Conservation (phyloP, 2,113 vertebrate species). For the Anoura caudifer region DNA sequence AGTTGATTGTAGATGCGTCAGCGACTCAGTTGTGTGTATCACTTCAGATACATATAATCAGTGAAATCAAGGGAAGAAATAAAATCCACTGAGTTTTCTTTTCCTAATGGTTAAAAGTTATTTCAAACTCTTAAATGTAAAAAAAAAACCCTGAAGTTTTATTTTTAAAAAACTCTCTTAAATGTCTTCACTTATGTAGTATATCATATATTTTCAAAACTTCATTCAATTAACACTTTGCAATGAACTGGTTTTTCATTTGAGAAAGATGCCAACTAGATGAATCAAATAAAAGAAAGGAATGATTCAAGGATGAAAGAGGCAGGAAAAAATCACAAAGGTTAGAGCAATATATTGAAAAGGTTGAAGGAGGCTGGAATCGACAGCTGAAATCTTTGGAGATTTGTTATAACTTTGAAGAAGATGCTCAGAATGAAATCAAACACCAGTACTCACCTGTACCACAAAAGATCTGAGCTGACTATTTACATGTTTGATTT, state of each 20-base stretch:
- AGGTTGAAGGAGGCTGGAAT: conserved; percentile 10
- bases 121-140: conserved; percentile 29
- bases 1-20: conserved; percentile 72
- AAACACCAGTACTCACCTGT: conserved; percentile 9
- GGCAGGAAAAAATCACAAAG: conserved; percentile 42
- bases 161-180: neutral
- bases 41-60: conserved; percentile 70
- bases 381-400: conserved; percentile 42
- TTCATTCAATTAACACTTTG: conserved; percentile 27
- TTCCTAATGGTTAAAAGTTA: conserved; percentile 44
- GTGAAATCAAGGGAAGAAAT: conserved; percentile 66
- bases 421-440: conserved; percentile 48
- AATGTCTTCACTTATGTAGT: neutral
- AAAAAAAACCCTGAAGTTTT: conserved; percentile 39
- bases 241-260: conserved; percentile 31
- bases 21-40: conserved; percentile 61
- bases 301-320: conserved; percentile 58
- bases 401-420: conserved; percentile 41
- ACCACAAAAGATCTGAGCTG: conserved; percentile 39
- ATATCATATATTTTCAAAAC: neutral
- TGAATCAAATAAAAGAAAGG: conserved; percentile 32
- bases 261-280: conserved; percentile 24
- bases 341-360: conserved; percentile 57
- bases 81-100: conserved; percentile 55
- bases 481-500: conserved; percentile 47